Evolutionary conservation across 2,888 invertebrate genomes (phyloP).

Genomic region (Drymonia ruficornis): DNA sequence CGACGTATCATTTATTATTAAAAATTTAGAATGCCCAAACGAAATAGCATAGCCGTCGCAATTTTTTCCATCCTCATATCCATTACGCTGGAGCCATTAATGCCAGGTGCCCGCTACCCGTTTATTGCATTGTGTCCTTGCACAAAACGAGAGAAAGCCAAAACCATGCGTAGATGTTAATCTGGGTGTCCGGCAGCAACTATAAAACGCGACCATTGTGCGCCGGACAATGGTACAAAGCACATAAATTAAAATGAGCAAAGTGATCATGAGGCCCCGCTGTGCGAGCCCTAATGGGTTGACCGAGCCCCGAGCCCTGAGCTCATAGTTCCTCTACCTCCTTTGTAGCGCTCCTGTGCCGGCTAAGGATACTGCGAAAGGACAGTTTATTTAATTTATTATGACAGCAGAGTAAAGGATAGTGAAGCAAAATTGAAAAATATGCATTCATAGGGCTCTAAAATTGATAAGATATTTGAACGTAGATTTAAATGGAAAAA

Average conservation of each 20-base stretch:
- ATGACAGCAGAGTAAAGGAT: conserved; percentile 6
- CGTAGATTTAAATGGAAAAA: too few species aligned
- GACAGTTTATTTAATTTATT: conserved; percentile 48
- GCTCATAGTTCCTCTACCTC: conserved; percentile 16
- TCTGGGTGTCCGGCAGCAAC: conserved; percentile 81
- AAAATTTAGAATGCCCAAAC: conserved; percentile 1
- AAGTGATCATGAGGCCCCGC: conserved; percentile 82
- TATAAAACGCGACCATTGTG: conserved; percentile 77
- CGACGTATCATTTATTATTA: conserved; percentile 9
- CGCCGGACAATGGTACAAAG: conserved; percentile 76
- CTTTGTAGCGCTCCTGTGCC: conserved; percentile 32
- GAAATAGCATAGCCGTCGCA: not conserved
- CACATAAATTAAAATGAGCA: conserved; percentile 83
- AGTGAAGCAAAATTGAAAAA: not conserved
- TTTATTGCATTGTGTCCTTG: conserved; percentile 72
- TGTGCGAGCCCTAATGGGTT: conserved; percentile 78
- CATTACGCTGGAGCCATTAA: conserved; percentile 62
- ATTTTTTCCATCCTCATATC: conserved; percentile 46
- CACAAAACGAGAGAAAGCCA: conserved; percentile 82
- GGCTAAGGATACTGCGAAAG: conserved; percentile 32
- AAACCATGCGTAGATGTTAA: conserved; percentile 77
- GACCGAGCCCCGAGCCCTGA: conserved; percentile 53
- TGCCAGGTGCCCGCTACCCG: conserved; percentile 77
- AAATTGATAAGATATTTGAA: too few species aligned
- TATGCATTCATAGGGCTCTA: not conserved